Conservation (phyloP, 2,797 vertebrate genomes). For the Catamblyrhynchus diadema region DNA sequence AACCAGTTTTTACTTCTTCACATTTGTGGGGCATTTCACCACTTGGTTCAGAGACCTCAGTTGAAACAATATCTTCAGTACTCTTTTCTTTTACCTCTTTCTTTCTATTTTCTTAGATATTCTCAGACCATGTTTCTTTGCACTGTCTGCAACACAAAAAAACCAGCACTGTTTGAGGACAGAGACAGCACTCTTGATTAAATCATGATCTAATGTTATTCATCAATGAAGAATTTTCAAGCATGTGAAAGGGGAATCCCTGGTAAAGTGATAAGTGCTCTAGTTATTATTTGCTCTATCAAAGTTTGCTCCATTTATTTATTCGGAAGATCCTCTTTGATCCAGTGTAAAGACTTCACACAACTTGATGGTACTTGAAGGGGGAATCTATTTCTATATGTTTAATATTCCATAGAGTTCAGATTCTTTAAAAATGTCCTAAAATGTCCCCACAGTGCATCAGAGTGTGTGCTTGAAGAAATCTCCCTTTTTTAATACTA, state of each 20-base stretch:
- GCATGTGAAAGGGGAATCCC: neutral
- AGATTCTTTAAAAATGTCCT: neutral
- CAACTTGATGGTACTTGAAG: neutral
- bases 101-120: neutral
- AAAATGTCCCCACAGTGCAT: neutral
- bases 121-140: neutral
- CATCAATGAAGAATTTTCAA: neutral
- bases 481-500: neutral
- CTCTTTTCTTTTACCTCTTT: neutral
- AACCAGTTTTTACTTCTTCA: neutral
- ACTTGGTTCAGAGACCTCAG: neutral
- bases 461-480: slow-evolving; percentile 18
- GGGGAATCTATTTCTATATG: neutral
- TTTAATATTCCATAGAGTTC: neutral
- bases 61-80: neutral
- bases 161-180: neutral
- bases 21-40: neutral
- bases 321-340: neutral
- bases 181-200: neutral
- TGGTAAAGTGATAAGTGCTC: neutral
- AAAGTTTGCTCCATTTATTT: neutral
- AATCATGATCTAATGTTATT: neutral
- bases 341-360: neutral
- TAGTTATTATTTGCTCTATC: neutral
- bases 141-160: neutral